These are phyloP conservation scores for Epinotia bilunana DNA, from an alignment of 2,888 invertebrate genomes.

Conservation along the genomic window DNA sequence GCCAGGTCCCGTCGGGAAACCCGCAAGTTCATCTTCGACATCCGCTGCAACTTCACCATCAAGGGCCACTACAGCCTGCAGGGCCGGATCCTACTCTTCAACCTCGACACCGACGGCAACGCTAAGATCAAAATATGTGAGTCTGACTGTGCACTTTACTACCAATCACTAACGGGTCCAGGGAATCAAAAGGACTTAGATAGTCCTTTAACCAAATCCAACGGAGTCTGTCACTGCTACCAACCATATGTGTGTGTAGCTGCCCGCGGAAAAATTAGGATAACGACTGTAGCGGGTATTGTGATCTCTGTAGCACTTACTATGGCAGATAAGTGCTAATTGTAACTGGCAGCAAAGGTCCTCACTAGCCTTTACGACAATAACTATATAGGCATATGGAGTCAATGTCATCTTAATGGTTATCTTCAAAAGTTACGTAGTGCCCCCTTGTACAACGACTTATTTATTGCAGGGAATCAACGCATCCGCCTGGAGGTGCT, in stretches of 20 bases:
- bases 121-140: slow-evolving; percentile 78
- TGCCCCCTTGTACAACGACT: neutral
- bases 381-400: too few species aligned
- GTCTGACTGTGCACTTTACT: neutral
- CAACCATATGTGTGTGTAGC: too few species aligned
- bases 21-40: slow-evolving; percentile 75
- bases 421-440: too few species aligned
- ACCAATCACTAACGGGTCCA: too few species aligned
- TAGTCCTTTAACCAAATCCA: too few species aligned
- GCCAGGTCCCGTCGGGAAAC: slow-evolving; percentile 70
- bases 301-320: too few species aligned
- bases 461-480: slow-evolving; percentile 69
- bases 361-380: too few species aligned
- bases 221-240: too few species aligned
- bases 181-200: too few species aligned
- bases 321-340: neutral
- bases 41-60: slow-evolving; percentile 79
- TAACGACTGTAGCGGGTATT: too few species aligned
- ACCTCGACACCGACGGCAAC: slow-evolving; percentile 74
- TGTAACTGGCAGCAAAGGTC: neutral
- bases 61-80: slow-evolving; percentile 73
- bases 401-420: too few species aligned
- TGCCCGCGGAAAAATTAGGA: too few species aligned
- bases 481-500: slow-evolving; percentile 73
- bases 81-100: slow-evolving; percentile 76